A percentile compares a stretch with the other conserved stretches of the same genome.
phyloP scores from a whole-genome alignment of 2,797 vertebrate species.

The Pipistrellus pygmaeus region DNA sequence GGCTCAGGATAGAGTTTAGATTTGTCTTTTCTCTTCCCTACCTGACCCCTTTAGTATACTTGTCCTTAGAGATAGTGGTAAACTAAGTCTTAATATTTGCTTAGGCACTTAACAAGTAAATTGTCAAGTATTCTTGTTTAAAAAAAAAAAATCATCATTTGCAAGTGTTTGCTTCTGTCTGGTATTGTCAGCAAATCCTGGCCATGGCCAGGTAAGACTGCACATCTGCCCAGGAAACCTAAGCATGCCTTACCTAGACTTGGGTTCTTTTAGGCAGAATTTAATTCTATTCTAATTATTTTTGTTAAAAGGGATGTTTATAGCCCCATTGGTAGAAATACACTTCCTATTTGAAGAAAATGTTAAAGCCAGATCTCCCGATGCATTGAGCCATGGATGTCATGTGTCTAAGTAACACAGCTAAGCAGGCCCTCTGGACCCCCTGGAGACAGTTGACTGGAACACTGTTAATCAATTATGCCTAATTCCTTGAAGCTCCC shows the following conservation, averaged over 20 bases:
- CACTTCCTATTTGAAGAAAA: neutral
- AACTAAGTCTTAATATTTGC: constrained; percentile 4
- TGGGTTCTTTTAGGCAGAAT: constrained; percentile 4
- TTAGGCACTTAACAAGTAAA: constrained; percentile 5
- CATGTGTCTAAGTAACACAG: neutral
- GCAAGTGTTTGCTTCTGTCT: neutral
- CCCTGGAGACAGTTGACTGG: neutral
- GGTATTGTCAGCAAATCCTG: neutral
- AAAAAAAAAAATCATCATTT: neutral
- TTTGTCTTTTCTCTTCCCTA: neutral
- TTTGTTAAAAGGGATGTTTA: neutral
- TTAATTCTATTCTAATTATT: constrained; percentile 3
- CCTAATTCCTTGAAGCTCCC: neutral
- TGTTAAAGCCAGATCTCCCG: neutral
- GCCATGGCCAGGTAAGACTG: neutral
- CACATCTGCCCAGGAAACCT: neutral
- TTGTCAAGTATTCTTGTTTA: neutral
- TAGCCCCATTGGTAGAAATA: neutral
- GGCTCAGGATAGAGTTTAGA: neutral
- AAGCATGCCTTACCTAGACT: neutral
- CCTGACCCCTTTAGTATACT: neutral
- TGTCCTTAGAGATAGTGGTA: neutral
- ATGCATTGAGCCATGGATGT: neutral
- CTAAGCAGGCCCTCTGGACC: neutral
- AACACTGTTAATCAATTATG: neutral